Evolutionary conservation across 2,888 invertebrate genomes (phyloP).

Genomic region (Campoplex capitator): DNA sequence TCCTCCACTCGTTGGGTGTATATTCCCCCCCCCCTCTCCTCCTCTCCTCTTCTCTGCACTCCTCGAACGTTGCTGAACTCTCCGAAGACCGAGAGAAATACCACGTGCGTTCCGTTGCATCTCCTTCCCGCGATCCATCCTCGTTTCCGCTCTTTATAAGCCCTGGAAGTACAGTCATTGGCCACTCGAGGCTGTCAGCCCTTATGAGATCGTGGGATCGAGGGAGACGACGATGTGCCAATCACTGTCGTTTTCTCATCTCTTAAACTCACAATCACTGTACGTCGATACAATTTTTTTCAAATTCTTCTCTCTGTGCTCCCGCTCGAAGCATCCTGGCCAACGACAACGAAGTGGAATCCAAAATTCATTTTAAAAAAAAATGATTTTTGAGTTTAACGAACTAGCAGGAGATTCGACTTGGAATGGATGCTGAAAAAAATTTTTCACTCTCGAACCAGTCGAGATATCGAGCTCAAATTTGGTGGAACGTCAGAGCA

Average conservation of each 20-base stretch:
- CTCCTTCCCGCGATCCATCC: conserved; percentile 77
- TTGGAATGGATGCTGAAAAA: background rate
- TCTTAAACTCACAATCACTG: background rate
- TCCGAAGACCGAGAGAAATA: conserved; percentile 72
- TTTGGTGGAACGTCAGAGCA: background rate
- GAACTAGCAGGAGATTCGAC: background rate
- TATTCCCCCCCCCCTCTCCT: conserved; percentile 20
- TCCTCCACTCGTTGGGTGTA: conserved; percentile 36
- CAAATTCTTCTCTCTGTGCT: background rate
- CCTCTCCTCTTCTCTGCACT: too few relatives aligned
- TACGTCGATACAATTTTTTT: background rate
- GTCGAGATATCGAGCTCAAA: background rate
- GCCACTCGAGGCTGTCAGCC: background rate
- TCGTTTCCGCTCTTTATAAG: conserved; percentile 71
- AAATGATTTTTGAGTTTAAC: background rate
- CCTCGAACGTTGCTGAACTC: conserved; percentile 44
- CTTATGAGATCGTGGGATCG: background rate
- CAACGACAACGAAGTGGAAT: background rate
- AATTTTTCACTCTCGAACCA: background rate
- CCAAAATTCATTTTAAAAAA: background rate
- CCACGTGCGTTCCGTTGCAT: conserved; percentile 78
- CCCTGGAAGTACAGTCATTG: conserved; percentile 40
- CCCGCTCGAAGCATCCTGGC: background rate
- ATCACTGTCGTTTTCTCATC: background rate
- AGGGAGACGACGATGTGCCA: background rate